Base-by-base conservation (phyloP, 2,113 vertebrate genomes). In the Eptesicus fuscus region DNA sequence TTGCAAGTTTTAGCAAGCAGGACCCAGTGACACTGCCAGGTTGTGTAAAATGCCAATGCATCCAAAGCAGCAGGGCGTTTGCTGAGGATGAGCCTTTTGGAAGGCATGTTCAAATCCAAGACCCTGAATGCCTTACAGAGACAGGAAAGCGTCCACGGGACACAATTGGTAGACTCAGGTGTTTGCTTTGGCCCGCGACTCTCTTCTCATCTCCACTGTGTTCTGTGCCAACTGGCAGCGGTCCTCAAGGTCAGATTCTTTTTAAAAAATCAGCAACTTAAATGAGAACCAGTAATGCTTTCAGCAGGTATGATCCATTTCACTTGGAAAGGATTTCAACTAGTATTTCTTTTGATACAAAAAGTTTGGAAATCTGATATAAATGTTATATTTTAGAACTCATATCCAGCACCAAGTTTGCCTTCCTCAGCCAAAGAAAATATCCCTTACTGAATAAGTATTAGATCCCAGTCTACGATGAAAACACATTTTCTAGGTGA, bases 281-380 rank as follows among this genome's bases (percentile, higher is more conserved):
- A 93, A 95, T 88, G 69, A 88, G 63, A 88, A 56, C 61, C 56
- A 79, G 76, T 69, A 70, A 82, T 79, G 30, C 44, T 95, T 92
- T 94, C 77, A 40, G 69, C 61, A 95, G 88, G 51, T 56, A 70
- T 82, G 23, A 53, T 53, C 74, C 65, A 42, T 96, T 93, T 88
- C 84, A 90, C 78, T 94, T 95, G 90, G 44, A 86, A 95, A 94
- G n/a, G 61, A 18, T 69, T 74, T 95, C 65, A 61, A 67, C 35
- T 79, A 40, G 59, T 82, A 40, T 90, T 94, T 94, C 69, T 94
- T 95, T 92, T 65, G 56, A 88, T 61, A 90, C 13, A 70, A 84
- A 83, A 83, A 17, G 56, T 92, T 96, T 78, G 35, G 90, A 93
- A 95, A 96, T 90, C 71, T 90, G 83, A 96, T 91, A 80, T 23